Base-by-base conservation (phyloP, 2,888 invertebrate genomes). In the Rotaria sp. region DNA sequence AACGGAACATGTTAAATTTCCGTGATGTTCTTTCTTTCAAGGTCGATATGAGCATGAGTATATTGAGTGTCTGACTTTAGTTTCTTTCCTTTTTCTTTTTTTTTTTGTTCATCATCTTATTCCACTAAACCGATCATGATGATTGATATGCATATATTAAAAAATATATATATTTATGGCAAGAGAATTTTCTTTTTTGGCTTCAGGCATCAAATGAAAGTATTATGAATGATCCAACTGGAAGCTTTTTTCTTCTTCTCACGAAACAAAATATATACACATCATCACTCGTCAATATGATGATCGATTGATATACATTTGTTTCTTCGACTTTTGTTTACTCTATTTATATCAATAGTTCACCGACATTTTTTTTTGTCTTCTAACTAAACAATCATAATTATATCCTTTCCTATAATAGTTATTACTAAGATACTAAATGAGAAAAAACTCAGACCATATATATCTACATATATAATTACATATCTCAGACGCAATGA, bases 1-100 rank as follows among this genome's bases (percentile, higher is more conserved):
- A 67, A 67, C 67, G 67, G 67, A 67, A 67, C 67, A 67, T 35
- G 67, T 67, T 67, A 67, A 67, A 67, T 67, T 67, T 67, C 67
- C 67, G 67, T 67, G 67, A 67, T 67, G 67, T 67, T 67, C 67
- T 67, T 67, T 38, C 18, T 67, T 67, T 67, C 67, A 67, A 67
- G 67, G 67, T 35, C 21, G 67, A 67, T 67, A 67, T 67, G 35
- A 67, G 21, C 35, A 67, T 67, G 67, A 35, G 67, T 67, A 67
- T 67, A 67, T 67, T 21, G 35, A 67, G 67, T 67, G 35, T 7
- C 67, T 67, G 21, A 67, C 67, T 67, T 67, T 8, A 67, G 35
- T 67, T 67, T 67, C 67, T 67, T 15, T 30, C 50, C 18, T 18
- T 15, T 45, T 45, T 50, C 18, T 18, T 13, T 50, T 50, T 50